Evolutionary conservation across 2,888 invertebrate species (phyloP).

Genomic region (Mechanitis mazaeus): DNA sequence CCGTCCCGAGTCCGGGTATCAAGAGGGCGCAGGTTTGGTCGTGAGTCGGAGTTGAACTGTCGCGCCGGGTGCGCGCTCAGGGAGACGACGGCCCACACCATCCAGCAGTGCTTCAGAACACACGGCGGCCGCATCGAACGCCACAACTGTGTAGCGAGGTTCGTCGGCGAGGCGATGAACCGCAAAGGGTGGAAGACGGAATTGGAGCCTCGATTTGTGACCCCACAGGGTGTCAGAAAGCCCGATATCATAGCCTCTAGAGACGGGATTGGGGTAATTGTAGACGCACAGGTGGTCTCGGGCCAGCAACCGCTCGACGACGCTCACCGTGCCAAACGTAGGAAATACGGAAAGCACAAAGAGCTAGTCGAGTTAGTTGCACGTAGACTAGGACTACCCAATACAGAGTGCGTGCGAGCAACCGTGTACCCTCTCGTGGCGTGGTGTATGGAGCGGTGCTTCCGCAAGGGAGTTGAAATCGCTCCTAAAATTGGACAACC

Average conservation of each 20-base stretch:
- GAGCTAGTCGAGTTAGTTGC: conserved; percentile 31
- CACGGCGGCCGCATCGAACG: conserved; percentile 42
- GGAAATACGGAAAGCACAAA: conserved; percentile 31
- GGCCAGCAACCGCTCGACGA: conserved; percentile 33
- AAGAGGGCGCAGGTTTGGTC: conserved; percentile 4
- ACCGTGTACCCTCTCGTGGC: conserved; percentile 34
- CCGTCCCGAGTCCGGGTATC: conserved; percentile 36
- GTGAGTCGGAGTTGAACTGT: conserved; percentile 33
- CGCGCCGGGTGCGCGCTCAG: conserved; percentile 36
- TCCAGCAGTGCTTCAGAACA: conserved; percentile 36
- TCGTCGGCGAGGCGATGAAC: conserved; percentile 30
- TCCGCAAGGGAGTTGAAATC: conserved; percentile 22
- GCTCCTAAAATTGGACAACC: conserved; percentile 14
- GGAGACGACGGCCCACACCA: conserved; percentile 39
- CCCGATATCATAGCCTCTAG: conserved; percentile 39
- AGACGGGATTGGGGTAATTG: conserved; percentile 32
- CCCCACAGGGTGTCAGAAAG: conserved; percentile 36
- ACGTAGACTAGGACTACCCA: conserved; percentile 29
- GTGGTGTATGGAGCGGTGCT: conserved; percentile 28
- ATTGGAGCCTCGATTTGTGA: conserved; percentile 30
- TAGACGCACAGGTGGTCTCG: conserved; percentile 45
- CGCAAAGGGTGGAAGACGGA: conserved; percentile 33
- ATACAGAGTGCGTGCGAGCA: conserved; percentile 11
- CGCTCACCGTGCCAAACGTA: conserved; percentile 32
- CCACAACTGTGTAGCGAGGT: conserved; percentile 37